Base-by-base conservation (phyloP, 2,113 vertebrate genomes). In the Cromileptes altivelis region DNA sequence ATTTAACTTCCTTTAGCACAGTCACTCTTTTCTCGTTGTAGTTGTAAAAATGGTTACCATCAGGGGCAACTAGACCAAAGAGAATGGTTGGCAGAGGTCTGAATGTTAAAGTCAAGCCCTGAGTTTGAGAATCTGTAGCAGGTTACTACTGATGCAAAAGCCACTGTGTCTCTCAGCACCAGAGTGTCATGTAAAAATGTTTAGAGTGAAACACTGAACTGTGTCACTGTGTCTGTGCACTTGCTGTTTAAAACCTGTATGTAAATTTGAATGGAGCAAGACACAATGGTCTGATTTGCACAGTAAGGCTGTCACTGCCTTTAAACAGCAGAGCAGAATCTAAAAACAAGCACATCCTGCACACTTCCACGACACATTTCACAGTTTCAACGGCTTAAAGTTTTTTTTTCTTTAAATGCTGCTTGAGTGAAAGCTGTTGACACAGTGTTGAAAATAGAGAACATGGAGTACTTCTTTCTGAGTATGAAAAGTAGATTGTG, bases 261-360 rank as follows among this genome's bases (percentile, higher is more conserved):
- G 50, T 45, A 45, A 49, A 53, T 78, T 40, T 18, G 10, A 33
- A 23, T 33, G 55, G 45, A 37, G 21, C 13, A 12, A 69, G 25
- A 52, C 23, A 18, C 50, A 70, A 27, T 25, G 2, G 50, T 65
- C 18, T 58, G 21, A 14, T 42, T 17, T 30, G 23, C 55, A 52
- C 19, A 45, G 9, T 7, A 2, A 27, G 33, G 47, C 53, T 45
- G 37, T 57, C 19, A n/a, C 17, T 25, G 45, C 56, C 68, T 61
- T 61, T 64, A 15, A 69, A 23, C 45, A 27, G 45, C 57, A 37
- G 33, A 58, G 52, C 45, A 10, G 74, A 65, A 60, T 60, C 23
- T 63, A 75, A 68, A 60, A 50, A 30, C 27, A 33, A 57, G 37
- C 27, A 42, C 19, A 6, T 60, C 30, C 17, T 56, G 40, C 17